These are phyloP conservation scores for Oreochromis tanganicae DNA, from an alignment of 2,113 vertebrate genomes.

Conservation along the genomic window DNA sequence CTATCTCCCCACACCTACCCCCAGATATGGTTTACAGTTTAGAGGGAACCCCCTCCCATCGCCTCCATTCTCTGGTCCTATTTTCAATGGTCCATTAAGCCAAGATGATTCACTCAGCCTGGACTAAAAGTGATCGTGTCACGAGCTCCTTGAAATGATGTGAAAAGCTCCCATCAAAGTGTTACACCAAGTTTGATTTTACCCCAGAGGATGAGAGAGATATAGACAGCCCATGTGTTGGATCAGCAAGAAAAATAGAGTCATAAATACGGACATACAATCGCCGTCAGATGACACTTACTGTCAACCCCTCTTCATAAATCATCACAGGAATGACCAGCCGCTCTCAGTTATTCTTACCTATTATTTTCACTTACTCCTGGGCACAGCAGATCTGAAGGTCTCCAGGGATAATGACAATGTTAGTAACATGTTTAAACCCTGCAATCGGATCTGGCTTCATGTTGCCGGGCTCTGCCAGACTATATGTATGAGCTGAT, in stretches of 20 bases:
- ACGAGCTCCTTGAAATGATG: slow-evolving; percentile 8
- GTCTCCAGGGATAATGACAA: slow-evolving; percentile 50
- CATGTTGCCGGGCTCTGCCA: slow-evolving; percentile 2
- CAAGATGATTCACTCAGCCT: slow-evolving; percentile 20
- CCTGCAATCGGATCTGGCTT: slow-evolving; percentile 55
- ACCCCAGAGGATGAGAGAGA: neutral
- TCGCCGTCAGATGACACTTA: slow-evolving; percentile 15
- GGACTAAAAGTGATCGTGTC: neutral
- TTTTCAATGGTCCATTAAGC: slow-evolving; percentile 37
- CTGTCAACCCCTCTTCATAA: slow-evolving; percentile 50
- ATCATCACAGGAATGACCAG: slow-evolving; percentile 40
- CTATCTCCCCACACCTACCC: neutral
- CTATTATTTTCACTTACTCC: slow-evolving; percentile 45
- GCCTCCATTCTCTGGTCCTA: slow-evolving; percentile 8
- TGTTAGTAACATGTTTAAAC: slow-evolving; percentile 43
- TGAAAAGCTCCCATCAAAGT: slow-evolving; percentile 15
- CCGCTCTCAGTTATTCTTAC: slow-evolving; percentile 42
- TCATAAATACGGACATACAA: slow-evolving; percentile 15
- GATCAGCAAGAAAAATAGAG: slow-evolving; percentile 13
- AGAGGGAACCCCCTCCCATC: neutral
- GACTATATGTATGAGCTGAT: slow-evolving; percentile 12
- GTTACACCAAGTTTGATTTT: neutral
- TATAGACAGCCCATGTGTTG: neutral
- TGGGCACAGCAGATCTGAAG: slow-evolving; percentile 13
- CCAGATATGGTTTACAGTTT: slow-evolving; percentile 5